Evolutionary conservation across 2,797 vertebrate genomes (phyloP).

Genomic region (Danio kyathit): DNA sequence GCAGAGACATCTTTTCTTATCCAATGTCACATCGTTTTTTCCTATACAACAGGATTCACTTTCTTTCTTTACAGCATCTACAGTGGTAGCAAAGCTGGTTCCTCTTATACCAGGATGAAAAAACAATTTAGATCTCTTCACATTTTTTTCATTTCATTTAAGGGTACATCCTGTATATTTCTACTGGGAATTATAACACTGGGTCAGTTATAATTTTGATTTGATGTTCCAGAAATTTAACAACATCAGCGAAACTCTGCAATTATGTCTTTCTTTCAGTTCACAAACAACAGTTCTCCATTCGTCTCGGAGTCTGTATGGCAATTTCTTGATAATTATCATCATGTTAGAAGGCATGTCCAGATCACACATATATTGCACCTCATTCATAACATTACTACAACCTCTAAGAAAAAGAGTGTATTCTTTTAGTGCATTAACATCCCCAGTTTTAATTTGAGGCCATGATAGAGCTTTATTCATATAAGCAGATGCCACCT

Average conservation of each 20-base stretch:
- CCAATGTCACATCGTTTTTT: constrained; percentile 7
- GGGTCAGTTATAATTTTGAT: neutral
- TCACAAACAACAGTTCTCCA: constrained; percentile 6
- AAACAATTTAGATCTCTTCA: neutral
- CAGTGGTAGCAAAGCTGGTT: constrained; percentile 1
- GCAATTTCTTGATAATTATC: neutral
- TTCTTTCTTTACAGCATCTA: neutral
- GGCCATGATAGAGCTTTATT: constrained; percentile 26
- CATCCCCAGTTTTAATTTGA: constrained; percentile 17
- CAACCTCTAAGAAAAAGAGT: constrained; percentile 19
- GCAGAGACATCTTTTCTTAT: constrained; percentile 52
- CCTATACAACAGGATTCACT: neutral
- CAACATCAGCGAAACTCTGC: too few species aligned
- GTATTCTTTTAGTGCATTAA: neutral
- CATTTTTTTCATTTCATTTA: neutral
- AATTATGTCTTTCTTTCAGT: neutral
- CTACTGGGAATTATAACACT: too few species aligned
- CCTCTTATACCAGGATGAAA: constrained; percentile 4
- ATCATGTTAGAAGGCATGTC: neutral
- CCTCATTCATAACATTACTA: constrained; percentile 26
- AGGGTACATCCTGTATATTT: neutral
- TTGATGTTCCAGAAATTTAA: too few species aligned
- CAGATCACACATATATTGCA: constrained; percentile 9
- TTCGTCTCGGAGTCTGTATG: constrained; percentile 8
- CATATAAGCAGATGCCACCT: neutral